Evolutionary conservation across 2,113 vertebrate genomes (phyloP), one percentile per base, ranked within the genome.

Genomic region (Picathartes gymnocephalus): DNA sequence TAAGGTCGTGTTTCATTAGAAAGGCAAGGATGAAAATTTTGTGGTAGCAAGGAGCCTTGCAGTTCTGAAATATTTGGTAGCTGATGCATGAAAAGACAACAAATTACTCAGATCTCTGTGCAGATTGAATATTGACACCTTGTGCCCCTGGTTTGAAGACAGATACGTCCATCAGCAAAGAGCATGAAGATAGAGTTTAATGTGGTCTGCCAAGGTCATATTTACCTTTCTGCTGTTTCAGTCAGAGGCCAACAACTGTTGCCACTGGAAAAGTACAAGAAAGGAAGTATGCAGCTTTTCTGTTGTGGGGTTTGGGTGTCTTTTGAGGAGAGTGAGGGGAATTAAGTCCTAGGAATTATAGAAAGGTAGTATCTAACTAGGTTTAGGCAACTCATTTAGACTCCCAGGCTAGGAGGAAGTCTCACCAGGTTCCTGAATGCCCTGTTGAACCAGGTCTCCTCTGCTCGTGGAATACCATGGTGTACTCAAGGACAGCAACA

Each of bases 381-480:
- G 8, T 25, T 82, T 65, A 50, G 44, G 11, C 14, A 70, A 2
- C 2, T 61, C 61, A 65, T 48, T 69, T 45, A 87, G 23, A 13
- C 10, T 39, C 3, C 2, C 11, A 69, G 11, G 1, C 50, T 56
- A 58, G 3, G 13, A 77, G 7, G 15, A 23, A 84, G 10, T 35
- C 5, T 74, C 1, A 0, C 8, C 3, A 22, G 11, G 4, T 56
- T 74, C 30, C 33, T 57, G 15, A 11, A 70, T 60, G 9, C 4
- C 4, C 18, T 30, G 3, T 35, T 10, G 44, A 77, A 10, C 58
- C 13, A 65, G 1, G 3, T 62, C 3, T 78, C 3, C 37, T 37
- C 42, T 3, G 2, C 3, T 51, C 4, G 3, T 5, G 8, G 5
- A 10, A 8, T 53, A 48, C 6, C 3, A 39, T 35, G 7, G 3